A percentile compares a stretch with the other conserved stretches of the same genome.
Conservation (phyloP, 2,113 vertebrate genomes). For the Mesoclemmys tuberculata region DNA sequence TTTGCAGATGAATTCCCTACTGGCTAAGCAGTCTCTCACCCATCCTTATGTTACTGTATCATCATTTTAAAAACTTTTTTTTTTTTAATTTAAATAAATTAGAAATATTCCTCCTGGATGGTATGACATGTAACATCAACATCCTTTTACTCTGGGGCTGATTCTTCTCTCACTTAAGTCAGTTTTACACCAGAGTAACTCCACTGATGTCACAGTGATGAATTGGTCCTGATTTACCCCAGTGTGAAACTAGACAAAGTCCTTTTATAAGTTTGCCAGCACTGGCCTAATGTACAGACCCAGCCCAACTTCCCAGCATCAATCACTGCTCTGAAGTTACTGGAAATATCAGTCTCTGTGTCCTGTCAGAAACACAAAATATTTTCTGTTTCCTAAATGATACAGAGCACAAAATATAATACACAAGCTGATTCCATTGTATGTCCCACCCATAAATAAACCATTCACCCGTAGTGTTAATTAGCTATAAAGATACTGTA, state of each 20-base stretch:
- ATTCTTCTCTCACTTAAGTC: neutral
- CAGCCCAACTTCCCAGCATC: neutral
- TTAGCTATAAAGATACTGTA: neutral
- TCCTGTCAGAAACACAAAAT: no score
- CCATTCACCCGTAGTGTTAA: neutral
- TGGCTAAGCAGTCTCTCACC: neutral
- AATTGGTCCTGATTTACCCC: neutral
- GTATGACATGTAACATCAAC: neutral
- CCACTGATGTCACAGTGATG: neutral
- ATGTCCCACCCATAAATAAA: neutral
- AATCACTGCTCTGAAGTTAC: neutral
- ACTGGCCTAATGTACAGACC: neutral
- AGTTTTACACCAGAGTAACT: neutral
- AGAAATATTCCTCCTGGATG: neutral
- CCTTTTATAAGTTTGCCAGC: neutral
- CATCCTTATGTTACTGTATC: neutral
- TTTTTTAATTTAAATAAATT: neutral
- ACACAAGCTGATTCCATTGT: neutral
- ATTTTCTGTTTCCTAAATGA: neutral
- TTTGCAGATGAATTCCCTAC: neutral
- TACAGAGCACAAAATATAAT: neutral
- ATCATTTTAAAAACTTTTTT: neutral
- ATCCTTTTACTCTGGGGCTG: neutral
- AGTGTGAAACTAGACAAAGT: neutral
- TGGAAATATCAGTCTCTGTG: neutral